Conservation (phyloP, 2,888 invertebrate genomes). For the Tiphia femorata region DNA sequence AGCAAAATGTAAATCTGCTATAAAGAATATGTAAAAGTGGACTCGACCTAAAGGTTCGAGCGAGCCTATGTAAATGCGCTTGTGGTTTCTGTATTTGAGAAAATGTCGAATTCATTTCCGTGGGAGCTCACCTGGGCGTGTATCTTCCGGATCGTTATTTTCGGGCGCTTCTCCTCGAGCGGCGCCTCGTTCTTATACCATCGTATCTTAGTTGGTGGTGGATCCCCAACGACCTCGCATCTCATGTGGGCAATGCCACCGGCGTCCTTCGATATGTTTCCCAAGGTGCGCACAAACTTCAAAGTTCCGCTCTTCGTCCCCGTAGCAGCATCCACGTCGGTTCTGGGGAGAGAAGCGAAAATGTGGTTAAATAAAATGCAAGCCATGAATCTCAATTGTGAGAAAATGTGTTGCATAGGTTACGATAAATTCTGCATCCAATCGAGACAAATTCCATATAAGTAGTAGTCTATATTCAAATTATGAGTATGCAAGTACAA, state of each 20-base stretch:
- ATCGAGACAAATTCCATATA: no score
- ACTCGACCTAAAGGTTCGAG: no score
- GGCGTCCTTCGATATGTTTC: constrained; percentile 73
- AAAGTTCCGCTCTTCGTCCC: constrained; percentile 68
- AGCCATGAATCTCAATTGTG: no score
- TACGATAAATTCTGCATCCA: not conserved
- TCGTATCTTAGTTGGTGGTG: constrained; percentile 72
- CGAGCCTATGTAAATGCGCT: no score
- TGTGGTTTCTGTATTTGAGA: no score
- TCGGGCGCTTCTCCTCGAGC: constrained; percentile 68
- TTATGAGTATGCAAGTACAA: no score
- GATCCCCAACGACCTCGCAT: constrained; percentile 77
- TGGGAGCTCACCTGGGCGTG: constrained; percentile 55
- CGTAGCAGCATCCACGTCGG: constrained; percentile 46
- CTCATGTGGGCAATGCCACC: constrained; percentile 74
- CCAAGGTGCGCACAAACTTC: constrained; percentile 71
- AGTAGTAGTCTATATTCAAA: no score
- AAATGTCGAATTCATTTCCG: no score
- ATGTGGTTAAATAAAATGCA: constrained; percentile 1
- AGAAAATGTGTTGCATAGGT: not conserved
- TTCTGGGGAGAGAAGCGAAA: constrained; percentile 22
- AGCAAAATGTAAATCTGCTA: no score
- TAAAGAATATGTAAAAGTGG: no score
- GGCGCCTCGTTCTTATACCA: constrained; percentile 77
- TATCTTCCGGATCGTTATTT: constrained; percentile 67